Evolutionary conservation across 2,888 invertebrate genomes (phyloP).

Genomic region (Ferrisia virgata): DNA sequence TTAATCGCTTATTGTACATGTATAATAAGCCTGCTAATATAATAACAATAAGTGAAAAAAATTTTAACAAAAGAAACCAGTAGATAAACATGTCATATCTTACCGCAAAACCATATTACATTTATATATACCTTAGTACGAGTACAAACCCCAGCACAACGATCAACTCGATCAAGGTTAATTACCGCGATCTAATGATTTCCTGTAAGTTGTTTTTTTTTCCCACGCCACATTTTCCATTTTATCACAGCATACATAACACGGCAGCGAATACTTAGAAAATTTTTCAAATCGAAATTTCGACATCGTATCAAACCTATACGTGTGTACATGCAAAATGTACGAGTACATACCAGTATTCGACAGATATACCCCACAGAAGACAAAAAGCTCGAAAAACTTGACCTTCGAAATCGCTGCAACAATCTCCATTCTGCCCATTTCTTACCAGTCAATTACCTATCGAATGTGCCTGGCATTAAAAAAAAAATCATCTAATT

Average conservation of each 20-base stretch:
- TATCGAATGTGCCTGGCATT: background rate
- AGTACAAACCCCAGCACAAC: background rate
- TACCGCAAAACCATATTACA: background rate
- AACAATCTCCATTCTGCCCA: background rate
- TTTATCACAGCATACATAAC: too few species aligned
- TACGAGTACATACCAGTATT: background rate
- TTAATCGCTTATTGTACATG: too few species aligned
- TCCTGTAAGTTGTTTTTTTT: conserved; percentile 26
- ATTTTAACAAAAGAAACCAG: background rate
- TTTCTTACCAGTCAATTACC: background rate
- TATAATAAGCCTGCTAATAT: background rate
- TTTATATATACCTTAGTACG: background rate
- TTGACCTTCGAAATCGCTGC: background rate
- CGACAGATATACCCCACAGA: background rate
- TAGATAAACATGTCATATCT: background rate
- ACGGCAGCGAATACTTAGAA: too few species aligned
- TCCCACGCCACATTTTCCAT: background rate
- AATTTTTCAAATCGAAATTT: background rate
- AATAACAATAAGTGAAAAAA: background rate
- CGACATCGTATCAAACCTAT: background rate
- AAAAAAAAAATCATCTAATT: background rate
- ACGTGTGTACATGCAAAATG: background rate
- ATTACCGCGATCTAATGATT: conserved; percentile 32
- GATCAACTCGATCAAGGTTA: conserved; percentile 37
- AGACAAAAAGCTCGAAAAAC: background rate